These are phyloP conservation scores for Tragopan temminckii DNA, from an alignment of 2,797 vertebrate genomes.

Conservation along the genomic window DNA sequence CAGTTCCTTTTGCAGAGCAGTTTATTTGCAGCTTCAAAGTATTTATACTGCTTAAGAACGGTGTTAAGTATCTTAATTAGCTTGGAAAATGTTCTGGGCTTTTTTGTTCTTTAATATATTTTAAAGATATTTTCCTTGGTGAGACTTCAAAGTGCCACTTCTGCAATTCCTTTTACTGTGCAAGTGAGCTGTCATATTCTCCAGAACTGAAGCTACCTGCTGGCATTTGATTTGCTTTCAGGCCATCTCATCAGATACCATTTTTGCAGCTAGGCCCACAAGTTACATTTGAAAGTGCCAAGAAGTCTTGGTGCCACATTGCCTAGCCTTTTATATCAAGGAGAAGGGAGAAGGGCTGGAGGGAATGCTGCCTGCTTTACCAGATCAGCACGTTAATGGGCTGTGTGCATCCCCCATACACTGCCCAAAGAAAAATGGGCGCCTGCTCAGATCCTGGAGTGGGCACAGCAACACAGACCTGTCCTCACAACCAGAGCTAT, in stretches of 20 bases:
- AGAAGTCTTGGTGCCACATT: neutral
- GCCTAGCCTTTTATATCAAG: neutral
- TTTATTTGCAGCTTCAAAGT: neutral
- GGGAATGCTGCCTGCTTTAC: neutral
- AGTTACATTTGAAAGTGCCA: neutral
- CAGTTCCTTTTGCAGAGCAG: neutral
- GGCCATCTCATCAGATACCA: neutral
- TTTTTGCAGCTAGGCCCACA: neutral
- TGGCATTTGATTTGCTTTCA: neutral
- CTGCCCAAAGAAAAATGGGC: neutral
- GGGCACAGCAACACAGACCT: neutral
- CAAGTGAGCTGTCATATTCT: neutral
- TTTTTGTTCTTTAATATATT: neutral
- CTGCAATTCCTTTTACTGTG: neutral
- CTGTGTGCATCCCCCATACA: accelerated
- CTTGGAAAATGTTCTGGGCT: neutral
- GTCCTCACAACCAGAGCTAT: neutral
- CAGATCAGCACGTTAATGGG: accelerated
- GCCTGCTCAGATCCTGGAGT: neutral
- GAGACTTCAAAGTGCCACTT: neutral
- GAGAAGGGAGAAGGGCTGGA: neutral
- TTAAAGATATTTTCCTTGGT: neutral
- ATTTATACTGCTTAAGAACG: neutral
- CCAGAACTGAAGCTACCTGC: neutral
- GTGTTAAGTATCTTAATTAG: slow-evolving; percentile 6